Conservation (phyloP, 1,140 invertebrate species). For the Papilio glaucus region DNA sequence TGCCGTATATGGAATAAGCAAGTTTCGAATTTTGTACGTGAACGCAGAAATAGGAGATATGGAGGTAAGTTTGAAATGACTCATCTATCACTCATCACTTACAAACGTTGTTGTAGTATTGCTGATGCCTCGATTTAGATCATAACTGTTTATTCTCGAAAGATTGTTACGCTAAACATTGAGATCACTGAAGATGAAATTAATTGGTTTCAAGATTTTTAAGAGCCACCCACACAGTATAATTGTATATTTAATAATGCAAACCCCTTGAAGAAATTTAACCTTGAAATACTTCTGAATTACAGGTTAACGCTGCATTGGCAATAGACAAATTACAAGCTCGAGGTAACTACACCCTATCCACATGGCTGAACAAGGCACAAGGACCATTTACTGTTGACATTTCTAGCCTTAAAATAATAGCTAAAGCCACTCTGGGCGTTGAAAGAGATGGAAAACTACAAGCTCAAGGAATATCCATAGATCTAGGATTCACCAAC, state of each 20-base stretch:
- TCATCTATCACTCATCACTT: not conserved
- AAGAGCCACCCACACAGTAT: not conserved
- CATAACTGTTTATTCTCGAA: not conserved
- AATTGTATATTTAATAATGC: too few relatives aligned
- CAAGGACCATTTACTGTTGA: constrained; percentile 90
- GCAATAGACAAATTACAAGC: constrained; percentile 88
- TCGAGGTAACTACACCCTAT: constrained; percentile 90
- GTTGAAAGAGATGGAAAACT: constrained; percentile 89
- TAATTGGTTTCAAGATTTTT: not conserved
- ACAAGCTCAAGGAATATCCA: constrained; percentile 89
- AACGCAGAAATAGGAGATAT: constrained; percentile 69
- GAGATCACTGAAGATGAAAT: not conserved
- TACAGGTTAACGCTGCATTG: constrained; percentile 87
- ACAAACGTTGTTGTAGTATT: not conserved
- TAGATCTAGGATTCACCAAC: constrained; percentile 91
- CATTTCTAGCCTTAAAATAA: constrained; percentile 87
- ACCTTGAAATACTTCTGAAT: constrained; percentile 28
- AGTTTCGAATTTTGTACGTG: constrained; percentile 87
- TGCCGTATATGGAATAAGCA: constrained; percentile 89
- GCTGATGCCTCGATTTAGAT: not conserved
- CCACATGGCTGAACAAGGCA: constrained; percentile 87
- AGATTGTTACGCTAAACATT: too few relatives aligned
- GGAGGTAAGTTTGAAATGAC: constrained; percentile 56
- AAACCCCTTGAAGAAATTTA: too few relatives aligned
- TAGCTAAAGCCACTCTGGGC: constrained; percentile 86